A percentile compares a stretch with the other conserved stretches of the same genome.
phyloP scores from a whole-genome alignment of 2,888 invertebrate genomes.

The Blera fallax region DNA sequence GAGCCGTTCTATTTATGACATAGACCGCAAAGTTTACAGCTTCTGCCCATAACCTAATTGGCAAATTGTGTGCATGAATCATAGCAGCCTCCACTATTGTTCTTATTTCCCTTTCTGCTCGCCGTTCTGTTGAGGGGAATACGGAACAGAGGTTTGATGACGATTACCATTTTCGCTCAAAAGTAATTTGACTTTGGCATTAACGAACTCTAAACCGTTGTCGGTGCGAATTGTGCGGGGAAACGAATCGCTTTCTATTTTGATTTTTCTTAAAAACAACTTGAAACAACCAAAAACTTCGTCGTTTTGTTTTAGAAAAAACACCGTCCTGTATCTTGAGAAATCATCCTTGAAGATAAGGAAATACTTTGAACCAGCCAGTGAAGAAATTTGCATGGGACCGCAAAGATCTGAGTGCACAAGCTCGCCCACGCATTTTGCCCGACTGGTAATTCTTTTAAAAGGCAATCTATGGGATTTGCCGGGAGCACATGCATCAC shows the following conservation, averaged over 20 bases:
- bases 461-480: conserved; percentile 72
- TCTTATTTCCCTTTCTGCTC: too few species aligned
- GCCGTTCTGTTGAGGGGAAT: conserved; percentile 73
- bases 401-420: conserved; percentile 74
- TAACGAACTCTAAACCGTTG: conserved; percentile 75
- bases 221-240: conserved; percentile 74
- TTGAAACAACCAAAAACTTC: conserved; percentile 5
- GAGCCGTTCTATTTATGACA: too few species aligned
- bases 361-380: conserved; percentile 71
- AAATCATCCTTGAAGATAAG: conserved; percentile 9
- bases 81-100: too few species aligned
- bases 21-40: too few species aligned
- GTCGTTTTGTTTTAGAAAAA: too few species aligned
- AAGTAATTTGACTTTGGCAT: conserved; percentile 67
- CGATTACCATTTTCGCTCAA: conserved; percentile 72
- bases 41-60: too few species aligned
- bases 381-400: conserved; percentile 67
- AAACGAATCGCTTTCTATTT: conserved; percentile 69
- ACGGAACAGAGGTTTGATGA: conserved; percentile 74
- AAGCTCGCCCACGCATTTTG: conserved; percentile 55
- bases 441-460: conserved; percentile 22
- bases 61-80: too few species aligned
- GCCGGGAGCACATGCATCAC: conserved; percentile 72
- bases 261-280: conserved; percentile 63
- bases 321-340: conserved; percentile 58